phyloP scores from a whole-genome alignment of 2,113 vertebrate species.

The Paramisgurnus dabryanus region DNA sequence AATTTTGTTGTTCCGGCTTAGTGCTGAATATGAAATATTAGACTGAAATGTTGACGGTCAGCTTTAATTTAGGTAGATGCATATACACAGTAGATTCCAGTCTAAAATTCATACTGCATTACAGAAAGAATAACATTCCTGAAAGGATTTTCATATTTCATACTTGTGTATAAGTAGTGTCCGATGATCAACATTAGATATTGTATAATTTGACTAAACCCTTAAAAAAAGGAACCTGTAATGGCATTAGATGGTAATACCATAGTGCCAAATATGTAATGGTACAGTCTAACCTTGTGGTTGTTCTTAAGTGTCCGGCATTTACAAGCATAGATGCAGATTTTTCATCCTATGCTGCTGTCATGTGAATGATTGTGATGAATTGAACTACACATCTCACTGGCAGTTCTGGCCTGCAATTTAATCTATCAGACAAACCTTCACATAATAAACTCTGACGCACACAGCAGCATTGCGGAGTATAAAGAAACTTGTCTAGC shows the following conservation, averaged over 20 bases:
- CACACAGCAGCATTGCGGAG: neutral
- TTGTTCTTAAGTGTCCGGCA: too few relatives aligned
- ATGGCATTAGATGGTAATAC: neutral
- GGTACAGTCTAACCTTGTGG: too few relatives aligned
- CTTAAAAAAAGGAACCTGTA: too few relatives aligned
- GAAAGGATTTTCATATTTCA: neutral
- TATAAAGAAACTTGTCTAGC: neutral
- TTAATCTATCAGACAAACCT: neutral
- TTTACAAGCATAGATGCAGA: too few relatives aligned
- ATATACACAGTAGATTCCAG: neutral
- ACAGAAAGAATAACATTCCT: neutral
- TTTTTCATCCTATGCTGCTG: too few relatives aligned
- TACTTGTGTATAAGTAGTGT: too few relatives aligned
- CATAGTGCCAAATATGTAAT: neutral
- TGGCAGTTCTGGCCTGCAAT: neutral
- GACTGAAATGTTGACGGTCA: conserved; percentile 27
- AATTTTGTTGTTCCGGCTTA: conserved; percentile 28
- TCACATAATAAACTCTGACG: neutral
- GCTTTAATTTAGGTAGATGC: conserved; percentile 28
- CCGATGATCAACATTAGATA: neutral
- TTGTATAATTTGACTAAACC: too few relatives aligned
- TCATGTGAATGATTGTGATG: too few relatives aligned
- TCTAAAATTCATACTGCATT: conserved; percentile 16
- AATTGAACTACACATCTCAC: too few relatives aligned
- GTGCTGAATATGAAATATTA: conserved; percentile 27